Evolutionary conservation across 2,888 invertebrate species (phyloP).

Genomic region (Napeogenes sylphis): DNA sequence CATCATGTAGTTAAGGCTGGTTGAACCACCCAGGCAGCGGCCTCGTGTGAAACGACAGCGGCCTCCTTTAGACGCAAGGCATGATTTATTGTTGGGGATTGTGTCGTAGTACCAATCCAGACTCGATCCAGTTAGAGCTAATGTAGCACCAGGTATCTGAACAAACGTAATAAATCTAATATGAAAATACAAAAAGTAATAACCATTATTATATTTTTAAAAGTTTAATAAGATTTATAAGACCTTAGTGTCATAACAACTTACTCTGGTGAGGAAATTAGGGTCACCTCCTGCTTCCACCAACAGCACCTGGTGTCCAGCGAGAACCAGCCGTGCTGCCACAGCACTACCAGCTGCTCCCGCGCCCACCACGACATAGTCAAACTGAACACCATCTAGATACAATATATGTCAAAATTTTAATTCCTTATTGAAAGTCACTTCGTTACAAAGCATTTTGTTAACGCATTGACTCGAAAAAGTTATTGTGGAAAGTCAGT

Average conservation of each 20-base stretch:
- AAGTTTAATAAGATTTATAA: too few relatives aligned
- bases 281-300: constrained; percentile 55
- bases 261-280: constrained; percentile 38
- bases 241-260: not conserved
- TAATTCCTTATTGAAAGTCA: too few relatives aligned
- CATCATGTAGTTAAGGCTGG: constrained; percentile 59
- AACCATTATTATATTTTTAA: not conserved
- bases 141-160: constrained; percentile 46
- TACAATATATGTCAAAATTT: too few relatives aligned
- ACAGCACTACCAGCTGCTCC: constrained; percentile 53
- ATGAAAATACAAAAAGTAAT: constrained; percentile 17
- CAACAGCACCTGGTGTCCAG: constrained; percentile 46
- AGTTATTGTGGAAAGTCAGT: too few relatives aligned
- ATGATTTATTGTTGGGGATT: constrained; percentile 51
- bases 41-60: constrained; percentile 53
- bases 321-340: constrained; percentile 51
- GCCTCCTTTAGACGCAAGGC: constrained; percentile 40
- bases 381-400: constrained; percentile 55
- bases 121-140: constrained; percentile 39
- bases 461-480: too few relatives aligned
- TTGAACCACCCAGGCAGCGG: constrained; percentile 59
- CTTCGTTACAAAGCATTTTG: too few relatives aligned
- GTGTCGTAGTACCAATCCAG: constrained; percentile 54
- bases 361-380: constrained; percentile 74
- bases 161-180: too few relatives aligned